Evolutionary conservation across 2,888 invertebrate species (phyloP).

Genomic region (Trachelus stipa): DNA sequence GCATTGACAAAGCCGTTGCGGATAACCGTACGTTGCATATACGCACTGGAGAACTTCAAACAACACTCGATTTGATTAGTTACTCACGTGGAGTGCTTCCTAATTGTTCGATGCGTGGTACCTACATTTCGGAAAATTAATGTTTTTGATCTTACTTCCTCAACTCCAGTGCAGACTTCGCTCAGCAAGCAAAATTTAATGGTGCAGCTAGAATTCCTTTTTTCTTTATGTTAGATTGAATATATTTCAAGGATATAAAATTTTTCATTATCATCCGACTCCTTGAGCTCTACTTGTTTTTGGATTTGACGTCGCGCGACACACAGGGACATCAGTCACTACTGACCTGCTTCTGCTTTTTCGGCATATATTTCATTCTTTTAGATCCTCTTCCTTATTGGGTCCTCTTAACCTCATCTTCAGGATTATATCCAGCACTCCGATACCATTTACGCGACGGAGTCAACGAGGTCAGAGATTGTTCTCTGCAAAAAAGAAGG

Average conservation of each 20-base stretch:
- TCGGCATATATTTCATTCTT: neutral
- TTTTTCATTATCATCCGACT: neutral
- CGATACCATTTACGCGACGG: neutral
- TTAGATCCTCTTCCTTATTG: neutral
- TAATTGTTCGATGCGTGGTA: neutral
- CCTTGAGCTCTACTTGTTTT: neutral
- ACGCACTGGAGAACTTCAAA: conserved; percentile 6
- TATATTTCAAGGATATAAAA: neutral
- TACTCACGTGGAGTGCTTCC: neutral
- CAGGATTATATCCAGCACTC: neutral
- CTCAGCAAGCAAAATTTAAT: neutral
- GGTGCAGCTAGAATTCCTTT: neutral
- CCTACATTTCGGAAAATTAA: neutral
- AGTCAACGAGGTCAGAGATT: neutral
- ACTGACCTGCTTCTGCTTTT: neutral
- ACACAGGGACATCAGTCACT: neutral
- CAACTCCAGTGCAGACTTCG: neutral
- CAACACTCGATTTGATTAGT: conserved; percentile 25
- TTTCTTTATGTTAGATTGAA: neutral
- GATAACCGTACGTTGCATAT: conserved; percentile 33
- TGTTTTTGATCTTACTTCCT: neutral
- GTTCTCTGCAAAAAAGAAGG: neutral
- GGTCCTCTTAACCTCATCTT: neutral
- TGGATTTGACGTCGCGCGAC: neutral
- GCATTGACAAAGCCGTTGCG: conserved; percentile 25